These are phyloP conservation scores for Barnardius zonarius DNA, from an alignment of 2,113 vertebrate genomes.

Conservation along the genomic window DNA sequence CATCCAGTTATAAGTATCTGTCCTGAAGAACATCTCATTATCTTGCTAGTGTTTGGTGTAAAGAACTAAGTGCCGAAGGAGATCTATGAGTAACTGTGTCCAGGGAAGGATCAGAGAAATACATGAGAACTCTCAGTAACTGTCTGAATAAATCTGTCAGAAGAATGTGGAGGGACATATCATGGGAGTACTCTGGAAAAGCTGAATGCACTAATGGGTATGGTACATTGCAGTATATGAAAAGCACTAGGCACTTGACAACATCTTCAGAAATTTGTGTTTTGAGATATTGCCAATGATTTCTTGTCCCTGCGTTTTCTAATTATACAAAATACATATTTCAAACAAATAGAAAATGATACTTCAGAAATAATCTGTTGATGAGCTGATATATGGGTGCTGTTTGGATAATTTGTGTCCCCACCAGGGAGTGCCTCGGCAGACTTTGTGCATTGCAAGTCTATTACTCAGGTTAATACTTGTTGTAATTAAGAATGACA, in stretches of 20 bases:
- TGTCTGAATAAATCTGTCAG: not conserved
- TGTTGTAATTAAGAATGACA: not conserved
- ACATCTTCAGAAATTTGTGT: not conserved
- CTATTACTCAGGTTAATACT: not conserved
- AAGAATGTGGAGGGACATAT: not conserved
- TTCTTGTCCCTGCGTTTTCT: not conserved
- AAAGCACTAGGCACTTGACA: not conserved
- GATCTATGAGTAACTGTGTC: too few relatives aligned
- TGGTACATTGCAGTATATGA: not conserved
- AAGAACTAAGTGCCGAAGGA: not conserved
- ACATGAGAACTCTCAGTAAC: not conserved
- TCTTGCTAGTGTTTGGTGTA: not conserved
- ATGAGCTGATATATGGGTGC: not conserved
- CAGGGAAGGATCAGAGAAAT: not conserved
- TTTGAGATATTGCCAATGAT: not conserved
- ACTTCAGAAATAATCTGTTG: not conserved
- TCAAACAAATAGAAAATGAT: not conserved
- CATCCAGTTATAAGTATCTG: not conserved
- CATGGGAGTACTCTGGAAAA: not conserved
- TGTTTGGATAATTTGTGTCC: not conserved
- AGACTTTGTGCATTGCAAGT: not conserved
- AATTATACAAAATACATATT: not conserved
- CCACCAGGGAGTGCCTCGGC: not conserved
- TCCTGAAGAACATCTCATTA: not conserved
- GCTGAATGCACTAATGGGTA: not conserved